Base-by-base conservation (phyloP, 1,140 invertebrate genomes). In the Ostrea edulis region DNA sequence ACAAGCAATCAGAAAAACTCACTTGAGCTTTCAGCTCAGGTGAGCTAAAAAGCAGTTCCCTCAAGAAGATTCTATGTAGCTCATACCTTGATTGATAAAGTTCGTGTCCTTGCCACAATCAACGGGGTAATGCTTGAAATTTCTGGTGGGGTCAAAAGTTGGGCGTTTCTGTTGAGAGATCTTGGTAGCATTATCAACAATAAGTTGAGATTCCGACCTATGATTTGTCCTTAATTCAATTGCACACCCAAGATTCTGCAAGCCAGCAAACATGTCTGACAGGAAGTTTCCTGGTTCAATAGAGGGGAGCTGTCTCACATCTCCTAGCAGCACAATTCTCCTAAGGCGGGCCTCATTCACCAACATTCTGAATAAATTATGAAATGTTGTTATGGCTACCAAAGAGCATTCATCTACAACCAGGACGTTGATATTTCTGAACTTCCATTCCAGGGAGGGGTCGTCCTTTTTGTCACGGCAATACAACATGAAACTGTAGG, bases 221-320 rank as follows among this genome's bases (percentile, higher is more conserved):
- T 94, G 94, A 71, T 94, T 94, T 2, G 91, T 92, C 35, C 62
- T 89, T 9, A 94, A 87, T 82, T 93, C 92, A 20, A 94, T 86
- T 77, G 90, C 85, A 86, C 91, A 90, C 8, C 92, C 91, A 2
- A 89, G 22, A 29, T 22, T 44, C 53, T 87, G 20, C 65, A 90
- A 71, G 84, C 90, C 77, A 51, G 58, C 9, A 51, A 90, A 92
- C 68, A 93, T 87, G 86, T 94, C 94, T 2, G 54, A 71, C 11
- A 94, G 91, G 84, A 94, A 94, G 85, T 93, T 92, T n/a, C 94
- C 94, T 2, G 94, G 91, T 87, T 94, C 93, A 29, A 94, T 93
- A 20, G 93, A 94, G 0, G 94, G 94, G 54, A 94, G 88, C 90
- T 94, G 94, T 88, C 93, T 84, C 0, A 94, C 82, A 84, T 94